These are phyloP conservation scores for Pseudorectes ferrugineus DNA, from an alignment of 2,113 vertebrate genomes.

Conservation along the genomic window DNA sequence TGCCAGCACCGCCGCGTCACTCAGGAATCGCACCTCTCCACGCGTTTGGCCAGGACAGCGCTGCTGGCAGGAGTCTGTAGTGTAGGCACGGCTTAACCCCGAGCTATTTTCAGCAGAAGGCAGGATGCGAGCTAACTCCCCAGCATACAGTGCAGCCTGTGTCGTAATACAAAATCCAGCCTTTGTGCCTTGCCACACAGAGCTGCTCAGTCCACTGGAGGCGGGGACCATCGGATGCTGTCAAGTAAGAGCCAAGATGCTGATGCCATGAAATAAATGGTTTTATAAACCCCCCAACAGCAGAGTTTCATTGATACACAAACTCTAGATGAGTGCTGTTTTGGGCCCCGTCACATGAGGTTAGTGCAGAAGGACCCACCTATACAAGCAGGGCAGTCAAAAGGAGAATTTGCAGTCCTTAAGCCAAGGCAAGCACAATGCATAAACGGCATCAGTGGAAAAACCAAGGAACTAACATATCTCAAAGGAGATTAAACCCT, in stretches of 20 bases:
- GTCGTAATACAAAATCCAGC: neutral
- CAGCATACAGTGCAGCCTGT: neutral
- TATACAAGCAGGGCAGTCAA: rapidly evolving
- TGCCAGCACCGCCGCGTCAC: neutral
- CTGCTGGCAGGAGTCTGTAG: neutral
- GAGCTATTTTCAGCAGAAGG: neutral
- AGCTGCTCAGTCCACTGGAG: neutral
- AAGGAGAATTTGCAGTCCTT: neutral
- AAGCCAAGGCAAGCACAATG: neutral
- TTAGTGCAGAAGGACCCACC: neutral
- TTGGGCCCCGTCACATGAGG: rapidly evolving
- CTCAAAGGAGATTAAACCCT: neutral
- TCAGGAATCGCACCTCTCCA: neutral
- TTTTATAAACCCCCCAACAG: neutral
- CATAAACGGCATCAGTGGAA: neutral
- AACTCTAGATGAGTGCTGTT: rapidly evolving
- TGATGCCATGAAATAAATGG: neutral
- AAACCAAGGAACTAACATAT: neutral
- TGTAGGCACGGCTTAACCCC: neutral
- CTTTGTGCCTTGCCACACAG: neutral
- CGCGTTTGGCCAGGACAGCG: neutral
- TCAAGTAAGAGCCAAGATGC: neutral
- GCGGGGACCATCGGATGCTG: neutral
- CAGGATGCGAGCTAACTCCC: rapidly evolving
- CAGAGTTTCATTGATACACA: neutral